These are phyloP conservation scores for Neoarius graeffei DNA, from an alignment of 2,113 vertebrate genomes.

Conservation along the genomic window DNA sequence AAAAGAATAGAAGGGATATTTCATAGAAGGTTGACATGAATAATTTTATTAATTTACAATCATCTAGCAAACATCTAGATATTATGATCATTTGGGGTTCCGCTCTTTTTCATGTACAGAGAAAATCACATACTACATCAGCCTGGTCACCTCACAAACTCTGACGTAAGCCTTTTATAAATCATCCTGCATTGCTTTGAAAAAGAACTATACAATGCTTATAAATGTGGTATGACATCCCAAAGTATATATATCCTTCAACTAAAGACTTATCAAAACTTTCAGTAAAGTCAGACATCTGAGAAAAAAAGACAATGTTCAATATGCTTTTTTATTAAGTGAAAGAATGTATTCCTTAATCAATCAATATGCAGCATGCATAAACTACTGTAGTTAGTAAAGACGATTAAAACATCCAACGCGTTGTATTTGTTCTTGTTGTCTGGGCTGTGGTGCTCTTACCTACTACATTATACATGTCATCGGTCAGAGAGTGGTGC, in stretches of 20 bases:
- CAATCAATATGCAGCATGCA: neutral
- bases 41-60: neutral
- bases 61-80: neutral
- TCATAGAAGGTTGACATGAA: too few species aligned
- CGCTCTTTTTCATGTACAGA: neutral
- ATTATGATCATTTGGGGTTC: neutral
- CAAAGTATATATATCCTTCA: neutral
- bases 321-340: neutral
- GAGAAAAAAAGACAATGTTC: neutral
- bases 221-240: neutral
- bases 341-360: neutral
- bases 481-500: neutral
- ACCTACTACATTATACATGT: conserved; percentile 44
- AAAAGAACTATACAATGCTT: neutral
- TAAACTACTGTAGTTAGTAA: neutral
- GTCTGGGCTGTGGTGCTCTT: conserved; percentile 18
- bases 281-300: neutral
- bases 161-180: too few species aligned
- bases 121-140: neutral
- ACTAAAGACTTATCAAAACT: neutral
- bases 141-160: neutral
- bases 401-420: conserved; percentile 10
- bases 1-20: too few species aligned
- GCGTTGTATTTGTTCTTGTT: conserved; percentile 11
- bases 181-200: neutral